phyloP scores from a whole-genome alignment of 1,140 invertebrate genomes.

The Pantala flavescens region DNA sequence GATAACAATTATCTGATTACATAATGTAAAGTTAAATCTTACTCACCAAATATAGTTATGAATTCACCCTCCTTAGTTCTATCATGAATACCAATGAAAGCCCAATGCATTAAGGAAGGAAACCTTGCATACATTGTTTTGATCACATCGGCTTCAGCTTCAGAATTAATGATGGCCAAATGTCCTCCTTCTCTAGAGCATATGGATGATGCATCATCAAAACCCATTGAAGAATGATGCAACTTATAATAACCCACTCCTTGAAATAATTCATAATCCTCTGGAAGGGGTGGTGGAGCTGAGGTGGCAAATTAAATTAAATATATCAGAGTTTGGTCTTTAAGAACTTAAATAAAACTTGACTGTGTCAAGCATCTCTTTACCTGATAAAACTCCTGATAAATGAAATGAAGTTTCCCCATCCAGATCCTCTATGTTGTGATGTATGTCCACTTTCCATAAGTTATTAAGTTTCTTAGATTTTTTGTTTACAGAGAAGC shows the following conservation, averaged over 20 bases:
- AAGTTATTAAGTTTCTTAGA: no score
- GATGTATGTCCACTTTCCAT: no score
- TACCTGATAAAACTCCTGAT: no score
- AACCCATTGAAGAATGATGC: slow-evolving; percentile 28
- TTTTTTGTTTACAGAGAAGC: no score
- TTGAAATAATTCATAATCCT: slow-evolving; percentile 19
- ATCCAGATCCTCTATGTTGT: no score
- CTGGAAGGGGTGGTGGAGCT: background rate
- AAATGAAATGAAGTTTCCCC: no score
- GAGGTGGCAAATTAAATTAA: background rate
- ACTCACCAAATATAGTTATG: background rate
- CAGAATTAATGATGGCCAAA: slow-evolving; percentile 32
- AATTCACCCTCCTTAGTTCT: background rate
- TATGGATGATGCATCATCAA: slow-evolving; percentile 31
- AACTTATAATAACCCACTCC: slow-evolving; percentile 31
- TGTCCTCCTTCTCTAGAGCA: slow-evolving; percentile 32
- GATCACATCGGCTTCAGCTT: slow-evolving; percentile 25
- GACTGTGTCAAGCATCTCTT: no score
- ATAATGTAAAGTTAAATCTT: no score
- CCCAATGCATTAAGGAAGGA: background rate
- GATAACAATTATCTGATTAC: no score
- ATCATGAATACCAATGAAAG: background rate
- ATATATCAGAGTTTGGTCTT: no score
- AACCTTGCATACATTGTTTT: background rate
- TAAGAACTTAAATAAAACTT: no score